Evolutionary conservation across 2,888 invertebrate genomes (phyloP).

Genomic region (Spisula solida): DNA sequence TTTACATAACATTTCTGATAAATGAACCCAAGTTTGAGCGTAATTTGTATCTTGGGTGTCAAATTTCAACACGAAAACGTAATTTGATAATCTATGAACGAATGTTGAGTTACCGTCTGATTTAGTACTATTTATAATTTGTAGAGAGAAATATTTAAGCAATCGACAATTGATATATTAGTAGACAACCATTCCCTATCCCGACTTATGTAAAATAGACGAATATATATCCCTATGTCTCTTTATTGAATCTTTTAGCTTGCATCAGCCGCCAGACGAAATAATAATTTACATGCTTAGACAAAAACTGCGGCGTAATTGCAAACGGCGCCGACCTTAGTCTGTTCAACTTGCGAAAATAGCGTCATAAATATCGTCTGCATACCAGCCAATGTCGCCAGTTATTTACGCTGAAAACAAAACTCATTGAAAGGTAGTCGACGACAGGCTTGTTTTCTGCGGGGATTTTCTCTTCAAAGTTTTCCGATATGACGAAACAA

Average conservation of each 20-base stretch:
- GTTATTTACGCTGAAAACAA: conserved; percentile 4
- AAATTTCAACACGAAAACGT: too few relatives aligned
- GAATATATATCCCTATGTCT: conserved; percentile 15
- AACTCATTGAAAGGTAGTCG: neutral
- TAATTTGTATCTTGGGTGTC: too few relatives aligned
- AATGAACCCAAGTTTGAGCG: too few relatives aligned
- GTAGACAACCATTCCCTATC: neutral
- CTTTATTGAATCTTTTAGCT: conserved; percentile 30
- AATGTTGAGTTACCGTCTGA: neutral
- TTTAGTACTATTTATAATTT: neutral
- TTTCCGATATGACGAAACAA: neutral
- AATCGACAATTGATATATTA: neutral
- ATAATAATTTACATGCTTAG: conserved; percentile 37
- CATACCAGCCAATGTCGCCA: conserved; percentile 35
- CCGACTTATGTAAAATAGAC: neutral
- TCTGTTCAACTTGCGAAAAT: conserved; percentile 24
- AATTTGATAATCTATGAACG: neutral
- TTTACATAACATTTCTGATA: too few relatives aligned
- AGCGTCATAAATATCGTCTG: conserved; percentile 40
- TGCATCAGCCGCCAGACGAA: conserved; percentile 38
- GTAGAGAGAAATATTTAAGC: neutral
- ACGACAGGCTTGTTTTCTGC: neutral
- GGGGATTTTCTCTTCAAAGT: neutral
- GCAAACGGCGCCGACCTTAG: conserved; percentile 33
- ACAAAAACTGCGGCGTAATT: conserved; percentile 40